These are phyloP conservation scores for Mormyrops attenuatus DNA, from an alignment of 2,797 vertebrate species.

Conservation along the genomic window DNA sequence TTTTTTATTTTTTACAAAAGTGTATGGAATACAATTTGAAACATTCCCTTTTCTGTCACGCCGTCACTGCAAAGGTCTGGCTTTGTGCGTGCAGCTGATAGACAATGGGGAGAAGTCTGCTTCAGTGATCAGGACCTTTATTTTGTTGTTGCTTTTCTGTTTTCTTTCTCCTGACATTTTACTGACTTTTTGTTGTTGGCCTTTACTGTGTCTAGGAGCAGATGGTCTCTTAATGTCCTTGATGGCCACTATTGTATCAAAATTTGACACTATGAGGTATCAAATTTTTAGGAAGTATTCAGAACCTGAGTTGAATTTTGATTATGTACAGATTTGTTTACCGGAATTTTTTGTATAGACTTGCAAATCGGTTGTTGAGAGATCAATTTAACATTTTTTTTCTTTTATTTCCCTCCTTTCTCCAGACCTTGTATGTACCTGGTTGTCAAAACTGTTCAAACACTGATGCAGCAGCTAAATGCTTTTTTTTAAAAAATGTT, in stretches of 20 bases:
- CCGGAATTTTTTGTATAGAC: not conserved
- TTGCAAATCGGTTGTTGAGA: not conserved
- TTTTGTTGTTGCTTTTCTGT: conserved; percentile 45
- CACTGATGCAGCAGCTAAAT: conserved; percentile 42
- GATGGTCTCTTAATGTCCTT: conserved; percentile 25
- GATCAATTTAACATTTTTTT: not conserved
- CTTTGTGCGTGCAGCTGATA: conserved; percentile 11
- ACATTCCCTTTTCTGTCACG: conserved; percentile 61
- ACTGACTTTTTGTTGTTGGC: conserved; percentile 35
- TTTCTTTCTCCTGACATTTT: conserved; percentile 49
- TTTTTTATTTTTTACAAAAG: conserved; percentile 11
- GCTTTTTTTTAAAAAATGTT: conserved; percentile 24
- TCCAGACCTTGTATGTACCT: not conserved
- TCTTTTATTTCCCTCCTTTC: not conserved
- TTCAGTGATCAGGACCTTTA: conserved; percentile 43
- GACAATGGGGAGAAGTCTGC: conserved; percentile 9
- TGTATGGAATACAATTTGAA: conserved; percentile 44
- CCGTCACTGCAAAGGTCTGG: conserved; percentile 39
- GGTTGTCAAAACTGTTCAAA: not conserved
- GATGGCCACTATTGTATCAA: not conserved
- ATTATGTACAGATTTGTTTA: conserved; percentile 14
- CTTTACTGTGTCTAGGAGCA: conserved; percentile 48
- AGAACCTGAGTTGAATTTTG: conserved; percentile 1
- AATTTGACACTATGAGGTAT: conserved; percentile 40
- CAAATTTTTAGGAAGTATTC: not conserved